Evolutionary conservation across 2,113 vertebrate species (phyloP).

Genomic region (Dissostichus mawsoni): DNA sequence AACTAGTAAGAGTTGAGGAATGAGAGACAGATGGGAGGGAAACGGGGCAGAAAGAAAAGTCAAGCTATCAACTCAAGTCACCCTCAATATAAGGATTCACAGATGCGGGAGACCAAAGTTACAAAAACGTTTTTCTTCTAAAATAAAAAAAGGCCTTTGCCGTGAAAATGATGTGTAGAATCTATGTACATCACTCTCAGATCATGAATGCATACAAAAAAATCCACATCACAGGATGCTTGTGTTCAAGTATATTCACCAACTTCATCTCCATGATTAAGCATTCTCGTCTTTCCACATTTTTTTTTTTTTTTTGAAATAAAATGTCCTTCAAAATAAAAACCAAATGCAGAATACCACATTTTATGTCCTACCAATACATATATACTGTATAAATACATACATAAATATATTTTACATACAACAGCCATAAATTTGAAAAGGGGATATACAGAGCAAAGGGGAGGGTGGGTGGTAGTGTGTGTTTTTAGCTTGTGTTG

Average conservation of each 20-base stretch:
- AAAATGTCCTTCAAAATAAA: slow-evolving; percentile 86
- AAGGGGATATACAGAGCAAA: slow-evolving; percentile 84
- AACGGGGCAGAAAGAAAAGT: slow-evolving; percentile 56
- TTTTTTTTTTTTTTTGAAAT: slow-evolving; percentile 69
- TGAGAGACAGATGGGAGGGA: slow-evolving; percentile 68
- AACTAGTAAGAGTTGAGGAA: slow-evolving; percentile 69
- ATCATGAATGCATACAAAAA: slow-evolving; percentile 84
- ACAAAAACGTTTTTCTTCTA: slow-evolving; percentile 79
- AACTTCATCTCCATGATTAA: slow-evolving; percentile 78
- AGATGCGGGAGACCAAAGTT: slow-evolving; percentile 80
- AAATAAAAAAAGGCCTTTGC: slow-evolving; percentile 83
- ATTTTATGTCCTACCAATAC: slow-evolving; percentile 88
- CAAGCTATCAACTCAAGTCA: slow-evolving; percentile 77
- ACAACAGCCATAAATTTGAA: slow-evolving; percentile 88
- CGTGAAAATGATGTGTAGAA: slow-evolving; percentile 80
- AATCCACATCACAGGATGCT: slow-evolving; percentile 84
- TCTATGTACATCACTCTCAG: slow-evolving; percentile 81
- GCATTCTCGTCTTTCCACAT: slow-evolving; percentile 77
- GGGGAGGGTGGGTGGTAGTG: slow-evolving; percentile 76
- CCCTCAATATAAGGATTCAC: slow-evolving; percentile 81
- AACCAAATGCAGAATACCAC: slow-evolving; percentile 85
- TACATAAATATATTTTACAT: slow-evolving; percentile 91
- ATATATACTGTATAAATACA: slow-evolving; percentile 91
- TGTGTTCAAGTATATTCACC: slow-evolving; percentile 86
- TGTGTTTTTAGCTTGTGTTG: slow-evolving; percentile 79